Evolutionary conservation across 2,113 vertebrate species (phyloP).

Genomic region (Pao palembangensis): DNA sequence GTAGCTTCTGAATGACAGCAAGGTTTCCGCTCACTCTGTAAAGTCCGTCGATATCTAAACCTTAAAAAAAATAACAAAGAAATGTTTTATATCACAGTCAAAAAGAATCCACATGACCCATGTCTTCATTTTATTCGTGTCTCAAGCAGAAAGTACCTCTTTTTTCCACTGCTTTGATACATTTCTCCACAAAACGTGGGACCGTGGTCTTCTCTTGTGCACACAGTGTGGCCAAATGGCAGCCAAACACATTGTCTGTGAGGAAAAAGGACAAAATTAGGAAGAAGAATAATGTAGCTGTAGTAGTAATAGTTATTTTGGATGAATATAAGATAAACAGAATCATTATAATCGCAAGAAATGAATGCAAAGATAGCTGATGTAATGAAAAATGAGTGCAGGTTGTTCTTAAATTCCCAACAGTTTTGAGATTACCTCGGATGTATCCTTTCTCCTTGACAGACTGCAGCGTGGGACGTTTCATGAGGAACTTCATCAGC

Average conservation of each 20-base stretch:
- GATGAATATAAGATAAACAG: no score
- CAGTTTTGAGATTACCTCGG: conserved; percentile 66
- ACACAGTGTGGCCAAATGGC: conserved; percentile 79
- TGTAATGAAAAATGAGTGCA: no score
- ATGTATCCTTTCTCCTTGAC: conserved; percentile 90
- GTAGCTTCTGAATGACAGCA: conserved; percentile 90
- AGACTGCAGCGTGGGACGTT: conserved; percentile 83
- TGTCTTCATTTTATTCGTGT: no score
- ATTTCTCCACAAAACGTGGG: conserved; percentile 85
- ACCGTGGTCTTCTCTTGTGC: conserved; percentile 79
- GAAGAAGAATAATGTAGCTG: not conserved
- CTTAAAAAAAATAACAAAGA: conserved; percentile 46
- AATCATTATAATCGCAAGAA: no score
- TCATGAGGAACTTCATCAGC: conserved; percentile 85
- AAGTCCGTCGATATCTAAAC: conserved; percentile 88
- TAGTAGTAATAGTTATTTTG: no score
- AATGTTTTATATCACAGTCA: no score
- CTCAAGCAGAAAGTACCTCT: conserved; percentile 73
- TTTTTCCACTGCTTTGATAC: conserved; percentile 82
- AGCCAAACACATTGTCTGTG: conserved; percentile 92
- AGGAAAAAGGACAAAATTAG: conserved; percentile 4
- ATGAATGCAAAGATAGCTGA: not conserved
- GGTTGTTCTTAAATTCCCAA: no score
- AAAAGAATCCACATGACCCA: no score
- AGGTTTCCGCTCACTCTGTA: conserved; percentile 95